Evolutionary conservation across 35 echinoderm and acorn worm genomes (phyloP).

Genomic region (Ophiothrix spiculata): DNA sequence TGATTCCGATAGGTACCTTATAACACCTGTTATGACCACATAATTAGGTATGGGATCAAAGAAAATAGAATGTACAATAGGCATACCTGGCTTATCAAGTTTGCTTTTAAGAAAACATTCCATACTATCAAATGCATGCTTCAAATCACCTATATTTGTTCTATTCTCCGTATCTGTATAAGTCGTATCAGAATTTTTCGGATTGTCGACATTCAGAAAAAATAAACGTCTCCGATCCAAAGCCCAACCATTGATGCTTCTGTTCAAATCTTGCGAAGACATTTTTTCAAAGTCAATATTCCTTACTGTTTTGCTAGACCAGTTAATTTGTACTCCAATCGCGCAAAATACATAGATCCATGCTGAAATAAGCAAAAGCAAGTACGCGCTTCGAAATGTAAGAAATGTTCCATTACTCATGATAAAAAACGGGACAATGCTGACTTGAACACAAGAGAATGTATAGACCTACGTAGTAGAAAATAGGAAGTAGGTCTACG

Average conservation of each 20-base stretch:
- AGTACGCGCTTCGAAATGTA: no score
- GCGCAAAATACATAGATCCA: neutral
- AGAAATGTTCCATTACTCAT: no score
- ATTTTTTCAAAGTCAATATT: neutral
- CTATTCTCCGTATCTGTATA: neutral
- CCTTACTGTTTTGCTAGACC: neutral
- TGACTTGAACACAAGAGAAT: no score
- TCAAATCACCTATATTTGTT: neutral
- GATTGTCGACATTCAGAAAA: neutral
- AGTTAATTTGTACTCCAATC: neutral
- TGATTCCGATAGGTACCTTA: constrained; percentile 21
- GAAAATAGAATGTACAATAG: constrained; percentile 83
- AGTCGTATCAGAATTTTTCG: neutral
- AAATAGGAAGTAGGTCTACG: no score
- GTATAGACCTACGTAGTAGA: no score
- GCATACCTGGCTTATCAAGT: constrained; percentile 46
- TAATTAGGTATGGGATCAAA: constrained; percentile 36
- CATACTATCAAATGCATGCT: neutral
- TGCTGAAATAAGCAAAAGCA: no score
- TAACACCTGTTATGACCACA: constrained; percentile 58
- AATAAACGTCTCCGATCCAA: neutral
- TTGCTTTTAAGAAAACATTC: constrained; percentile 28
- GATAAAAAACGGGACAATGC: no score
- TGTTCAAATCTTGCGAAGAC: neutral
- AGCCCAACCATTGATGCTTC: neutral